A percentile compares a stretch with the other conserved stretches of the same genome.
These are phyloP conservation scores for Philopotamus ludificatus DNA, from an alignment of 1,140 invertebrate genomes.

Conservation along the genomic window DNA sequence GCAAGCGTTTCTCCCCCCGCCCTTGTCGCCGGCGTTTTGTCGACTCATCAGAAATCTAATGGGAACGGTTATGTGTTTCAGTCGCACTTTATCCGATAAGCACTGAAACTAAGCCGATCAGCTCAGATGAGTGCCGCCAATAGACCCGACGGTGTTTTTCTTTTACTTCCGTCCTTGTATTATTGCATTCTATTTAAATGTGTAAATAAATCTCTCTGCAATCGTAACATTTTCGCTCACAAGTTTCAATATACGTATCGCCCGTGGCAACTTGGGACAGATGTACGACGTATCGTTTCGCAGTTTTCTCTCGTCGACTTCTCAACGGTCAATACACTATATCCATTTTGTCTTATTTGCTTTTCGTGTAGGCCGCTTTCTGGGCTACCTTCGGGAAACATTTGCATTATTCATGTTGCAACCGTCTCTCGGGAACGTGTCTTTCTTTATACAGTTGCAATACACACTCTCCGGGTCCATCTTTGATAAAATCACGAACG, in stretches of 20 bases:
- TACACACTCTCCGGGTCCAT: background rate
- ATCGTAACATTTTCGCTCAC: too few species aligned
- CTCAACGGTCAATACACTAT: conserved; percentile 1
- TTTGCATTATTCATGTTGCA: conserved; percentile 12
- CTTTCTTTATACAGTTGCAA: background rate
- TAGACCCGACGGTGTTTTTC: too few species aligned
- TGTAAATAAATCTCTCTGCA: too few species aligned
- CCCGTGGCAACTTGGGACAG: too few species aligned
- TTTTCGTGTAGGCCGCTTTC: background rate
- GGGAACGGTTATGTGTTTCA: background rate
- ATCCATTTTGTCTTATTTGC: background rate
- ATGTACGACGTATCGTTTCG: too few species aligned
- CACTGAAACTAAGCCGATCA: too few species aligned
- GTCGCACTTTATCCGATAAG: background rate
- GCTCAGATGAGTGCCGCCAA: too few species aligned
- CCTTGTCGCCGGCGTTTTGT: background rate
- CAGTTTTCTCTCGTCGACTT: too few species aligned
- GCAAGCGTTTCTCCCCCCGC: background rate
- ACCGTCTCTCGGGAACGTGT: background rate
- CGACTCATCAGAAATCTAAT: conserved; percentile 11
- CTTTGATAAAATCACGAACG: background rate
- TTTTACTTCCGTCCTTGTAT: too few species aligned
- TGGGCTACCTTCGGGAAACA: background rate
- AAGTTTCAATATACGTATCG: too few species aligned
- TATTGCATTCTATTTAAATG: too few species aligned